Evolutionary conservation across 2,888 invertebrate genomes (phyloP).

Genomic region (Lepidocyrtoides sp.): DNA sequence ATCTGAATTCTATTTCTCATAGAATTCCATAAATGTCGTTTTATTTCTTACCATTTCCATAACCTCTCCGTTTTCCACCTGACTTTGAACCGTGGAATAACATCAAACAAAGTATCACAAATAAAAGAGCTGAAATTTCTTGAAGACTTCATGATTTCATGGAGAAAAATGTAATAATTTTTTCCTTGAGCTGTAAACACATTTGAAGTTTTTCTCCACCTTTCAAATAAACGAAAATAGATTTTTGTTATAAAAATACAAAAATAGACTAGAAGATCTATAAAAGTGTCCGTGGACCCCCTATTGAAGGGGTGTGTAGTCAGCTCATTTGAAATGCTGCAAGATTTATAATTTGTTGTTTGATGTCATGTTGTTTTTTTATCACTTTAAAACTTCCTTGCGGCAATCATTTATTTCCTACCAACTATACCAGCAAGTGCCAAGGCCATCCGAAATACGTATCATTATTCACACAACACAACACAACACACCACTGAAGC

Average conservation of each 20-base stretch:
- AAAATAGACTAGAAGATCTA: slow-evolving; percentile 70
- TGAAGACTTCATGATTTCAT: slow-evolving; percentile 64
- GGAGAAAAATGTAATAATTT: not conserved
- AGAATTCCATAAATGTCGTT: too few species aligned
- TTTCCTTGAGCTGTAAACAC: not conserved
- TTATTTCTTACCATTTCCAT: slow-evolving; percentile 81
- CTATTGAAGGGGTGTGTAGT: slow-evolving; percentile 61
- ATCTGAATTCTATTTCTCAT: too few species aligned
- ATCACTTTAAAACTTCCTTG: slow-evolving; percentile 67
- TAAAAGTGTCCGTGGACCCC: slow-evolving; percentile 57
- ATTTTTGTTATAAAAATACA: slow-evolving; percentile 42
- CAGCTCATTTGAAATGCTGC: slow-evolving; percentile 67
- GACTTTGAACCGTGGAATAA: slow-evolving; percentile 70
- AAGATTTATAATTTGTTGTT: slow-evolving; percentile 30
- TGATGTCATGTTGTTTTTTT: slow-evolving; percentile 54
- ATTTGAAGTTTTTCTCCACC: slow-evolving; percentile 24
- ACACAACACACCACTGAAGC: slow-evolving; percentile 33
- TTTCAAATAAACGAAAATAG: slow-evolving; percentile 5
- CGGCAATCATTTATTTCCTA: slow-evolving; percentile 32
- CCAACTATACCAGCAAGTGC: not conserved
- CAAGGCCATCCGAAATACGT: not conserved
- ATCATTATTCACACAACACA: slow-evolving; percentile 62
- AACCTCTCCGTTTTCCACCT: slow-evolving; percentile 72
- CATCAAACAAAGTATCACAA: slow-evolving; percentile 74
- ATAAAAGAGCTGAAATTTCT: not conserved